Evolutionary conservation across 2,797 vertebrate species (phyloP).

Genomic region (Eidolon dupreanum): DNA sequence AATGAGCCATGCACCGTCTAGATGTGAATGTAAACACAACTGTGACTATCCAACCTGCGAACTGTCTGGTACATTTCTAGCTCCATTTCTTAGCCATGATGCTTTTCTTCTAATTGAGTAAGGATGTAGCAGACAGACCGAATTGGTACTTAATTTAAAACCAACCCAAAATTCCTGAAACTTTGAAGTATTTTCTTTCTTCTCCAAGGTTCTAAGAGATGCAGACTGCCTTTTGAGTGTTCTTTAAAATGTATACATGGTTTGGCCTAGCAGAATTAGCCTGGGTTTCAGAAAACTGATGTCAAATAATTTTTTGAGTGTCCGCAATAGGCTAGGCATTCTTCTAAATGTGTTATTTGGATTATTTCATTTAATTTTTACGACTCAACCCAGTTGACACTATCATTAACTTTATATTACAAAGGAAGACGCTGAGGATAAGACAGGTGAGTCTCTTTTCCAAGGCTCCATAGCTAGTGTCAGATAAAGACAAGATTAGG

Average conservation of each 20-base stretch:
- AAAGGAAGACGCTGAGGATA: not conserved
- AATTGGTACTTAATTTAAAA: not conserved
- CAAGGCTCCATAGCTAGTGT: not conserved
- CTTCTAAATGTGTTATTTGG: conserved; percentile 1
- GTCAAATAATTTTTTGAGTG: not conserved
- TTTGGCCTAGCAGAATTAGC: conserved; percentile 2
- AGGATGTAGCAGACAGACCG: not conserved
- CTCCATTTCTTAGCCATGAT: not conserved
- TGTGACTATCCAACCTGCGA: conserved; percentile 9
- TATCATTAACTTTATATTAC: not conserved
- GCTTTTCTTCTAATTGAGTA: not conserved
- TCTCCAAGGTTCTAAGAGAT: not conserved
- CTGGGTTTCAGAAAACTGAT: not conserved
- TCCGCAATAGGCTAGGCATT: not conserved
- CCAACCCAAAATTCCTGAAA: not conserved
- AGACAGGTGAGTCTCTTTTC: not conserved
- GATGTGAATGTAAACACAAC: conserved; percentile 40
- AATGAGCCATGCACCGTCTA: conserved; percentile 52
- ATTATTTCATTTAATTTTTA: conserved; percentile 37
- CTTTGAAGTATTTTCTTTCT: not conserved
- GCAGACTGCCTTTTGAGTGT: not conserved
- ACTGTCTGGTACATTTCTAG: not conserved
- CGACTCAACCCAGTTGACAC: not conserved
- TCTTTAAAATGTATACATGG: not conserved
- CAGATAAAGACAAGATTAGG: not conserved